Conservation (phyloP, 2,888 invertebrate species). For the Cynaeus angustus region DNA sequence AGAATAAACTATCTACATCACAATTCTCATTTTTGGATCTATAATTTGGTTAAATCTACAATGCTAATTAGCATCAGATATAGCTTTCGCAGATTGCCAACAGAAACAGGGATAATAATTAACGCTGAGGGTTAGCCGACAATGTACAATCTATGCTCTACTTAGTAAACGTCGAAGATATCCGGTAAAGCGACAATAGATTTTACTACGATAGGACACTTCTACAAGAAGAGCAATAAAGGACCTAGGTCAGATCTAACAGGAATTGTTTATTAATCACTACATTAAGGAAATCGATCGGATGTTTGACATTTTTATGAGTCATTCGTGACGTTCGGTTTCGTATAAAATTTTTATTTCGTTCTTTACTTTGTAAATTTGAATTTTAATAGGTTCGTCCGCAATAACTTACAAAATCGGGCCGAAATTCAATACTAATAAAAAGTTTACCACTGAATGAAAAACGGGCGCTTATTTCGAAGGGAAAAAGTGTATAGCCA, state of each 20-base stretch:
- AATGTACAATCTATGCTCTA: slow-evolving; percentile 29
- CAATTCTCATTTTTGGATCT: no score
- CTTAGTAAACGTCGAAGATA: slow-evolving; percentile 20
- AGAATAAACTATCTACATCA: no score
- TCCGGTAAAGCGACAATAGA: slow-evolving; percentile 24
- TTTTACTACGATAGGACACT: slow-evolving; percentile 9
- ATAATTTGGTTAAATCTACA: no score
- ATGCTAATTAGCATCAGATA: no score
- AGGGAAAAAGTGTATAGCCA: no score
- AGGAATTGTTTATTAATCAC: slow-evolving; percentile 15
- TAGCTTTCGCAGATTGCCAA: slow-evolving; percentile 46
- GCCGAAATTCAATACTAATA: not conserved
- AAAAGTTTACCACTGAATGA: no score
- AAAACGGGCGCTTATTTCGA: no score
- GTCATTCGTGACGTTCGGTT: slow-evolving; percentile 3
- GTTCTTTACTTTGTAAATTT: slow-evolving; percentile 33
- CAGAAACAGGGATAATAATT: slow-evolving; percentile 50
- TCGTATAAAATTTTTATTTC: slow-evolving; percentile 31
- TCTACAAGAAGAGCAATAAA: slow-evolving; percentile 10
- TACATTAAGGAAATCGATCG: slow-evolving; percentile 32
- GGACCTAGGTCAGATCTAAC: slow-evolving; percentile 16
- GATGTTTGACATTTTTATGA: slow-evolving; percentile 30
- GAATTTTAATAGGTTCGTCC: slow-evolving; percentile 31
- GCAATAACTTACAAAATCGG: slow-evolving; percentile 21
- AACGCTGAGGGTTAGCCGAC: slow-evolving; percentile 50